Conservation (phyloP, 1,140 invertebrate genomes). For the Drosophila kikkawai region DNA sequence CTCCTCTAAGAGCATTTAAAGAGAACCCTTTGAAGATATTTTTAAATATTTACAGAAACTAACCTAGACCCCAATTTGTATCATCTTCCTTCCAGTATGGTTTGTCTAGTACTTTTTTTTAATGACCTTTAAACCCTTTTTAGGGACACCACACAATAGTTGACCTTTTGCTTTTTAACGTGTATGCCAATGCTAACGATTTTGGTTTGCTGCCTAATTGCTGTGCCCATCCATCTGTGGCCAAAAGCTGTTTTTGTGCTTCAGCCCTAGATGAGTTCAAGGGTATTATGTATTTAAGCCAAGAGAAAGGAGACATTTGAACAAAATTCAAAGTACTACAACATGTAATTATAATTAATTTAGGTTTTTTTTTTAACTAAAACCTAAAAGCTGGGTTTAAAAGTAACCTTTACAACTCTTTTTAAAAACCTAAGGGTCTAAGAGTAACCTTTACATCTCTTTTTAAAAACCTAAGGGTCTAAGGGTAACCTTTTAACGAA, state of each 20-base stretch:
- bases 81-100: background rate
- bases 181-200: constrained; percentile 22
- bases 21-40: no score
- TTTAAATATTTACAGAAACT: background rate
- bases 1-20: no score
- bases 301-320: background rate
- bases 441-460: no score
- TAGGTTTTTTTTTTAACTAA: background rate
- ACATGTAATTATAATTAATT: background rate
- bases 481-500: no score
- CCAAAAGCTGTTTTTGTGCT: constrained; percentile 12
- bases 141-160: no score
- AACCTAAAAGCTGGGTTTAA: no score
- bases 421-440: no score
- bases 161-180: background rate
- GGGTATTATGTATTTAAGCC: background rate
- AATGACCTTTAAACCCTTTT: background rate
- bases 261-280: background rate
- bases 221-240: constrained; percentile 12
- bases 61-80: no score
- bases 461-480: no score
- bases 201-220: constrained; percentile 16
- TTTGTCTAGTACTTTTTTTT: background rate
- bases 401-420: no score
- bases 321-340: background rate